These are phyloP conservation scores for Xanthia togata DNA, from an alignment of 2,888 invertebrate species.

Conservation along the genomic window DNA sequence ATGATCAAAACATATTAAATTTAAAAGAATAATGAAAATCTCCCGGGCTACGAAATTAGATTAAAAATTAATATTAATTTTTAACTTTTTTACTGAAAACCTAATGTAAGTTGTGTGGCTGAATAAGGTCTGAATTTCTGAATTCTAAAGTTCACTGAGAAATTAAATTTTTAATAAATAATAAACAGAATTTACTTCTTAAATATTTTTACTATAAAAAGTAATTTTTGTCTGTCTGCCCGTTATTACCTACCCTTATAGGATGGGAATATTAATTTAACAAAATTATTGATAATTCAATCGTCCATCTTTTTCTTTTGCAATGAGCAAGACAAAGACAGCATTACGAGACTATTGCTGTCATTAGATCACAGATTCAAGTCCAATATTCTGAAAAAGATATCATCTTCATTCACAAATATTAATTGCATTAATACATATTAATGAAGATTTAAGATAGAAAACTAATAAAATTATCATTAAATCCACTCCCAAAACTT, in stretches of 20 bases:
- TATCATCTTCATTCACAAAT: conserved; percentile 38
- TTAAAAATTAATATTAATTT: conserved; percentile 48
- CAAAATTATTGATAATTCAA: neutral
- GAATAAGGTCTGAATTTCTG: conserved; percentile 9
- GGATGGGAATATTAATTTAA: neutral
- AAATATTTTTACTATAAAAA: neutral
- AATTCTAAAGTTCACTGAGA: conserved; percentile 7
- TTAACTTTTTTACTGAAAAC: conserved; percentile 31
- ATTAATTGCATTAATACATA: conserved; percentile 27
- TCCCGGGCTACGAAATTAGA: conserved; percentile 3
- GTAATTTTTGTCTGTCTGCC: neutral
- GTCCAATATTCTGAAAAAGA: neutral
- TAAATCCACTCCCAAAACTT: conserved; percentile 46
- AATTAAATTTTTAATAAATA: conserved; percentile 10
- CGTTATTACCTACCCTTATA: neutral
- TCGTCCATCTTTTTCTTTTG: neutral
- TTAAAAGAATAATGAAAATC: conserved; percentile 29
- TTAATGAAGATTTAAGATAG: conserved; percentile 36
- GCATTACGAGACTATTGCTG: neutral
- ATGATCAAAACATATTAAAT: conserved; percentile 28
- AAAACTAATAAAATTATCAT: conserved; percentile 48
- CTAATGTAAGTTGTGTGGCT: conserved; percentile 33
- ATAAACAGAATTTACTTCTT: neutral
- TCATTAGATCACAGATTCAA: neutral
- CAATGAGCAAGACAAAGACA: neutral